phyloP scores from a whole-genome alignment of 2,797 vertebrate genomes.

The Lepilemur septentrionalis region DNA sequence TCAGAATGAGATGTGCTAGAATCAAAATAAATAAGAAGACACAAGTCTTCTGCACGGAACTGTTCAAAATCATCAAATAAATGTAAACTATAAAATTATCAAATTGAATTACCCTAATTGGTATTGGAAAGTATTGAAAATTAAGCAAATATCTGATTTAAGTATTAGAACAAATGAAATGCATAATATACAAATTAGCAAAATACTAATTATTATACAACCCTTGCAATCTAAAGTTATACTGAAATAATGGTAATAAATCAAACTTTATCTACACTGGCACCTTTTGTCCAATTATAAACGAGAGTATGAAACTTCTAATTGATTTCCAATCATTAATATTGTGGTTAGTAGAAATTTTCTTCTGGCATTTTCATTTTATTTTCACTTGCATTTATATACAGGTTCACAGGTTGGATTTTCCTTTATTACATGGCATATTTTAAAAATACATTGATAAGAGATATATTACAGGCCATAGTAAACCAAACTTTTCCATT shows the following conservation, averaged over 20 bases:
- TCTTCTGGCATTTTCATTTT: background rate
- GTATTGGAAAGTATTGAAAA: background rate
- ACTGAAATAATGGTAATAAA: background rate
- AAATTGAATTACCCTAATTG: background rate
- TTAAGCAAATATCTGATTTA: background rate
- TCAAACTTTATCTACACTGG: background rate
- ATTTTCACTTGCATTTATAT: background rate
- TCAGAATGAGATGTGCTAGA: constrained; percentile 43
- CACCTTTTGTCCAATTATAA: background rate
- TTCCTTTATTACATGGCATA: background rate
- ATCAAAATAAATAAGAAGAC: constrained; percentile 61
- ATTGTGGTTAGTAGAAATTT: background rate
- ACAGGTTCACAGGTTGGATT: background rate
- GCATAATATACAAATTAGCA: background rate
- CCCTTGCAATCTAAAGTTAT: background rate
- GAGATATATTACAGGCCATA: background rate
- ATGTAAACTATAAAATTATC: background rate
- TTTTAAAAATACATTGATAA: background rate
- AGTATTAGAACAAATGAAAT: background rate
- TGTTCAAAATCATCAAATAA: constrained; percentile 19
- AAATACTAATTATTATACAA: background rate
- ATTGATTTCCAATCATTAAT: background rate
- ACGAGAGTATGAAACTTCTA: background rate
- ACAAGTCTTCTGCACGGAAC: constrained; percentile 38
- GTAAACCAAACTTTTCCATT: background rate